Conservation (phyloP, 2,888 invertebrate species). For the Drosophila eohydei region DNA sequence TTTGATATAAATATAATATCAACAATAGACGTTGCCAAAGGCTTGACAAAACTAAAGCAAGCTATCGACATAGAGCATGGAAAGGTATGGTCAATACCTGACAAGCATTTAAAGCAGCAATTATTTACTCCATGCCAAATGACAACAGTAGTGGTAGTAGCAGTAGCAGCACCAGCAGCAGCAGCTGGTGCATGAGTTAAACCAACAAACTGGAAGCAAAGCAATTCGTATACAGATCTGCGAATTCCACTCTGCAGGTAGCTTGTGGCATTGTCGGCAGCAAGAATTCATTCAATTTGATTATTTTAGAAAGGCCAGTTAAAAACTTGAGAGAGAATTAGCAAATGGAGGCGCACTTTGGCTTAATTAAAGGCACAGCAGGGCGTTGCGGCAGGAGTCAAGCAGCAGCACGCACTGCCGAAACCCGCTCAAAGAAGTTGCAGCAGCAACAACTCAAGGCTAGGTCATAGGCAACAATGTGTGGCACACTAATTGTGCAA, state of each 20-base stretch:
- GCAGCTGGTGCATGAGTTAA: constrained; percentile 36
- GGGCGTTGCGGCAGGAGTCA: constrained; percentile 19
- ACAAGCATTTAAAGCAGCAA: constrained; percentile 83
- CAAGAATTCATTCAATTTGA: constrained; percentile 75
- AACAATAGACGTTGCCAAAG: not conserved
- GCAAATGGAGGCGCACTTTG: constrained; percentile 31
- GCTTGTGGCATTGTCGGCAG: constrained; percentile 9
- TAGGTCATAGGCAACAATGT: constrained; percentile 67
- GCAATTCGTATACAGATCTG: not conserved
- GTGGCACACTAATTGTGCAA: constrained; percentile 62
- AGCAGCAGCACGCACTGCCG: constrained; percentile 16
- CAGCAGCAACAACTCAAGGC: constrained; percentile 33
- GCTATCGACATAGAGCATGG: not conserved
- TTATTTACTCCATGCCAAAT: constrained; percentile 81
- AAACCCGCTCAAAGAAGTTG: constrained; percentile 44
- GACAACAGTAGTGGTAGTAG: constrained; percentile 61
- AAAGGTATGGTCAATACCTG: constrained; percentile 68
- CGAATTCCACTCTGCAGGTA: not conserved
- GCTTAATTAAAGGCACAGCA: constrained; percentile 63
- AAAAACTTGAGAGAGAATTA: constrained; percentile 26
- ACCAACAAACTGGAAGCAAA: constrained; percentile 22
- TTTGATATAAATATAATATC: not conserved
- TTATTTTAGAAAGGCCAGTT: constrained; percentile 61
- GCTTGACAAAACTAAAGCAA: not conserved
- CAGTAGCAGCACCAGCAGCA: not conserved